phyloP scores from a whole-genome alignment of 2,888 invertebrate species.

The Kuschelorhynchus macadamiae region DNA sequence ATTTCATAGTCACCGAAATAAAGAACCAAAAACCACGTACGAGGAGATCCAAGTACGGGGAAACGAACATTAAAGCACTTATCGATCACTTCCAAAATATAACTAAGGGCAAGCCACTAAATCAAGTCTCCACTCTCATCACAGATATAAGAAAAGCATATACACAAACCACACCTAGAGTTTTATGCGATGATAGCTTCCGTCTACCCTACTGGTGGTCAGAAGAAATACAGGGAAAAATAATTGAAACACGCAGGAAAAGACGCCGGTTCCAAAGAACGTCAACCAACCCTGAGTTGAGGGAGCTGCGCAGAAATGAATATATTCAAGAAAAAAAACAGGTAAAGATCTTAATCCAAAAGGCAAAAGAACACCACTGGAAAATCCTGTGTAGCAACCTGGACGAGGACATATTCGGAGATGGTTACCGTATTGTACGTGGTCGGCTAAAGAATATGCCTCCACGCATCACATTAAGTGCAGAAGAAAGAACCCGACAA shows the following conservation, averaged over 20 bases:
- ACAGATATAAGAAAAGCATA: neutral
- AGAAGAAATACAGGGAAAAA: neutral
- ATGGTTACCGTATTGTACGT: too few species aligned
- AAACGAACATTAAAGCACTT: neutral
- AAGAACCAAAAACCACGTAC: neutral
- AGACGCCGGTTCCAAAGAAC: too few species aligned
- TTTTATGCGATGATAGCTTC: neutral
- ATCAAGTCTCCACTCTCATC: neutral
- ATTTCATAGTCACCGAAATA: neutral
- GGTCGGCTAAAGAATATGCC: neutral
- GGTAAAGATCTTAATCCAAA: neutral
- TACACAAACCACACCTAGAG: neutral
- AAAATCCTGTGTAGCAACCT: neutral
- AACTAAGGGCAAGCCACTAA: neutral
- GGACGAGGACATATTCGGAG: too few species aligned
- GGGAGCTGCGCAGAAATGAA: neutral
- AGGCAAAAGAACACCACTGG: neutral
- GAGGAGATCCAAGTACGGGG: neutral
- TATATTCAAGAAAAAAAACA: neutral
- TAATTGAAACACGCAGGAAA: too few species aligned
- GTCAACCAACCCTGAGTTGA: too few species aligned
- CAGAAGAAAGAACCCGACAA: neutral
- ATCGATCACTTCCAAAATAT: neutral
- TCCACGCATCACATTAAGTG: neutral
- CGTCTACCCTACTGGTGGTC: neutral